Percentiles rank a stretch among this genome's conserved stretches.
phyloP scores from a whole-genome alignment of 2,888 invertebrate species.

The Eumerus sabulonum region DNA sequence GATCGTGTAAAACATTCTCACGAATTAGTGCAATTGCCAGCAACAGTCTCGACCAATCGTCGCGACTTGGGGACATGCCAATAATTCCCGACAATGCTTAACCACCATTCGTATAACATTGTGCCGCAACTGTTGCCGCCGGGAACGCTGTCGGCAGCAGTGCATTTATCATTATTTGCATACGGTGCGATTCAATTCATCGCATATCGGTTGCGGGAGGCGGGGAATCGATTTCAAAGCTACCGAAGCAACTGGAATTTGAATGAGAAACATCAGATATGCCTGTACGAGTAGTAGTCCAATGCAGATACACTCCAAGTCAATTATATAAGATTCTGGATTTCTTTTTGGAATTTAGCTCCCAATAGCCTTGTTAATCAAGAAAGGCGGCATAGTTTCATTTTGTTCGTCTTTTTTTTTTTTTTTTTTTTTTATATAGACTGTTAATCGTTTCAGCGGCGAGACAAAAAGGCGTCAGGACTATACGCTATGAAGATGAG shows the following conservation, averaged over 20 bases:
- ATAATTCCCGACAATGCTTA: constrained; percentile 62
- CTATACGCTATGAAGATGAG: constrained; percentile 25
- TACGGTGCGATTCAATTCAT: constrained; percentile 60
- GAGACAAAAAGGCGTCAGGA: constrained; percentile 62
- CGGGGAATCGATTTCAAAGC: constrained; percentile 64
- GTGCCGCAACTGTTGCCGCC: constrained; percentile 29
- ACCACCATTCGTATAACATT: too few species aligned
- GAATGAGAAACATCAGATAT: constrained; percentile 27
- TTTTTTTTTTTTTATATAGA: constrained; percentile 14
- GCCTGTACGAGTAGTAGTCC: constrained; percentile 36
- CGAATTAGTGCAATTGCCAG: constrained; percentile 65
- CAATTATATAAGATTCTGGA: constrained; percentile 67
- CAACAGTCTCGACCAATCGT: constrained; percentile 1
- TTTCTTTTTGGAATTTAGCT: constrained; percentile 61
- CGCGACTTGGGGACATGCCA: constrained; percentile 51
- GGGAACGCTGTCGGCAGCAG: constrained; percentile 25
- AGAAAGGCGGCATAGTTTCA: constrained; percentile 43
- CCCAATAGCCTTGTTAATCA: constrained; percentile 64
- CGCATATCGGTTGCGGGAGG: constrained; percentile 45
- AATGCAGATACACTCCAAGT: constrained; percentile 33
- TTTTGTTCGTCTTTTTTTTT: neutral
- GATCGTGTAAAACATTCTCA: constrained; percentile 50
- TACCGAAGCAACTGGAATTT: constrained; percentile 49
- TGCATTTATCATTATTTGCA: constrained; percentile 69
- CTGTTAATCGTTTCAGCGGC: constrained; percentile 44